Percentiles rank a stretch among this genome's conserved stretches.
Evolutionary conservation across 2,113 vertebrate genomes (phyloP).

Genomic region (Dryoscopus gambensis): DNA sequence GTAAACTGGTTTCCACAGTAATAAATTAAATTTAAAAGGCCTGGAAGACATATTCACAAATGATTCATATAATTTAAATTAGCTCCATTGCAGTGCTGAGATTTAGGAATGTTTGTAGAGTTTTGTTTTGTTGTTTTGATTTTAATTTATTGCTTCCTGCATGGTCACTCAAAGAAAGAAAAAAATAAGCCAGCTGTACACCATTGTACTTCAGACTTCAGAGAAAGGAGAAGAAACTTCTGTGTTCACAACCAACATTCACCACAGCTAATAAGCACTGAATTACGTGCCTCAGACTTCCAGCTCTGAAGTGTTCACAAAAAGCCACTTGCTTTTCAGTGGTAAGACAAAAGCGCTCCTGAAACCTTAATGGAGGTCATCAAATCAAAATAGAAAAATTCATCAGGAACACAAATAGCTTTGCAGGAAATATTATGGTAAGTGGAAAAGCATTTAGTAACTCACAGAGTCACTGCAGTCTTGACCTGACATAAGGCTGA

Average conservation of each 20-base stretch:
- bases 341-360: neutral
- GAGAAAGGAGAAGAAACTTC: neutral
- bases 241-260: neutral
- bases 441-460: neutral
- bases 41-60: neutral
- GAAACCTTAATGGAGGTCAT: neutral
- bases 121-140: neutral
- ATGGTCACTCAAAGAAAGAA: neutral
- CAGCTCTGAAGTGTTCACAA: neutral
- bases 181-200: neutral
- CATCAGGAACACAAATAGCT: neutral
- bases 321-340: neutral
- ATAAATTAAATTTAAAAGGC: neutral
- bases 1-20: neutral
- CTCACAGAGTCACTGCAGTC: neutral
- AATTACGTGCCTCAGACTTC: neutral
- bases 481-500: neutral
- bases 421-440: neutral
- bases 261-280: neutral
- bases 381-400: neutral
- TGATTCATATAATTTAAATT: neutral
- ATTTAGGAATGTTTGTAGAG: neutral
- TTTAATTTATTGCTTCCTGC: slow-evolving; percentile 40
- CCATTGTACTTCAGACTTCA: neutral
- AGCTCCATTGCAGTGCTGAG: neutral